phyloP scores from a whole-genome alignment of 2,888 invertebrate species.

The Sinopyrophorus schimmeli region DNA sequence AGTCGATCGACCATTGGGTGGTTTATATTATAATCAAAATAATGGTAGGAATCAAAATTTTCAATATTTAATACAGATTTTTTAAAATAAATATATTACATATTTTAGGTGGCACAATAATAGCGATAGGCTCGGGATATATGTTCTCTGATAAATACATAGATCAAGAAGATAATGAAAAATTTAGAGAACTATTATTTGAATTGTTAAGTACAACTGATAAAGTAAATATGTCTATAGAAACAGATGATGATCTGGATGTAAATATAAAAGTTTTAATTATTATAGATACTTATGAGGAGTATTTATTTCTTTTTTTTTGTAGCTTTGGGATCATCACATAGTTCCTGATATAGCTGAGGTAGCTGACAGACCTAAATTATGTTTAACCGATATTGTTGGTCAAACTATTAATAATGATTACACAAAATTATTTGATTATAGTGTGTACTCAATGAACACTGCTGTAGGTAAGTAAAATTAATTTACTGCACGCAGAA shows the following conservation, averaged over 20 bases:
- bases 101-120: slow-evolving; percentile 68
- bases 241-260: slow-evolving; percentile 94
- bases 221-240: slow-evolving; percentile 67
- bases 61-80: no score
- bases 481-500: no score
- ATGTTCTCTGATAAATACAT: slow-evolving; percentile 93
- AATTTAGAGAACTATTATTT: slow-evolving; percentile 85
- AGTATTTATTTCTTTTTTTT: slow-evolving; percentile 17
- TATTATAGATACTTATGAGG: not conserved
- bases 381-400: slow-evolving; percentile 75
- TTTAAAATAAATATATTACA: slow-evolving; percentile 8
- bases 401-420: slow-evolving; percentile 74
- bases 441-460: slow-evolving; percentile 77
- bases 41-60: slow-evolving; percentile 43
- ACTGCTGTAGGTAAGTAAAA: slow-evolving; percentile 61
- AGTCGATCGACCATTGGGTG: slow-evolving; percentile 87
- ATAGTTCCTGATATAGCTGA: slow-evolving; percentile 86
- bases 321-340: slow-evolving; percentile 85
- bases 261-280: slow-evolving; percentile 57
- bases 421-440: slow-evolving; percentile 80
- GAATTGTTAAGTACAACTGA: slow-evolving; percentile 64
- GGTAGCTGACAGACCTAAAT: slow-evolving; percentile 76
- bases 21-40: slow-evolving; percentile 55
- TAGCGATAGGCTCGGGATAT: slow-evolving; percentile 89
- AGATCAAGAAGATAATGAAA: slow-evolving; percentile 91